These are phyloP conservation scores for Dicyrtoma fusca DNA, from an alignment of 2,888 invertebrate species.

Conservation along the genomic window DNA sequence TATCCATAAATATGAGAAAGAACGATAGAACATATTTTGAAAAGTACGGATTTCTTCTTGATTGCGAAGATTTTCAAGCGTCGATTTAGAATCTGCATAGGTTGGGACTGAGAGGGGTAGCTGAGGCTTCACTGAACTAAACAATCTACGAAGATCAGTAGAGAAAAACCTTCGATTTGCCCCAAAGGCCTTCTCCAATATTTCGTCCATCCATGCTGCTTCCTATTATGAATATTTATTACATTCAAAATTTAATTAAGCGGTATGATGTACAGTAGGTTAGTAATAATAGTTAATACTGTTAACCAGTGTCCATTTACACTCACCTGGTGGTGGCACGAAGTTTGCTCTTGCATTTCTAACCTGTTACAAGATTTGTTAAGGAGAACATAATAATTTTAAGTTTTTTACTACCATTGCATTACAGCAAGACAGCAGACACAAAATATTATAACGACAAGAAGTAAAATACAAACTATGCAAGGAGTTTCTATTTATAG, in stretches of 20 bases:
- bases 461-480: no score
- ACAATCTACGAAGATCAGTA: neutral
- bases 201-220: conserved; percentile 61
- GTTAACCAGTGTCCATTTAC: no score
- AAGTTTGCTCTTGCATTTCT: conserved; percentile 56
- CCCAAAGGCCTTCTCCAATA: conserved; percentile 60
- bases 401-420: no score
- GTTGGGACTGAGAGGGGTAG: conserved; percentile 40
- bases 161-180: neutral
- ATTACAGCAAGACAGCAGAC: no score
- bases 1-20: conserved; percentile 55
- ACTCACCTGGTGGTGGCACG: conserved; percentile 54
- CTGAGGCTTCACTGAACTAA: conserved; percentile 32
- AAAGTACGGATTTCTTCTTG: conserved; percentile 46
- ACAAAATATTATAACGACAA: no score
- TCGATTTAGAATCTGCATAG: conserved; percentile 52
- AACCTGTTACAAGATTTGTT: no score
- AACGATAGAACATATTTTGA: conserved; percentile 52
- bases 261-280: no score
- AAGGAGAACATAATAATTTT: no score
- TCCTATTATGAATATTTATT: conserved; percentile 57
- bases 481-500: no score
- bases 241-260: neutral
- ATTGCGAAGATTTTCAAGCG: conserved; percentile 41
- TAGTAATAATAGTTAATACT: no score